These are phyloP conservation scores for Dipodomys spectabilis DNA, from an alignment of 2,113 vertebrate genomes.

Conservation along the genomic window DNA sequence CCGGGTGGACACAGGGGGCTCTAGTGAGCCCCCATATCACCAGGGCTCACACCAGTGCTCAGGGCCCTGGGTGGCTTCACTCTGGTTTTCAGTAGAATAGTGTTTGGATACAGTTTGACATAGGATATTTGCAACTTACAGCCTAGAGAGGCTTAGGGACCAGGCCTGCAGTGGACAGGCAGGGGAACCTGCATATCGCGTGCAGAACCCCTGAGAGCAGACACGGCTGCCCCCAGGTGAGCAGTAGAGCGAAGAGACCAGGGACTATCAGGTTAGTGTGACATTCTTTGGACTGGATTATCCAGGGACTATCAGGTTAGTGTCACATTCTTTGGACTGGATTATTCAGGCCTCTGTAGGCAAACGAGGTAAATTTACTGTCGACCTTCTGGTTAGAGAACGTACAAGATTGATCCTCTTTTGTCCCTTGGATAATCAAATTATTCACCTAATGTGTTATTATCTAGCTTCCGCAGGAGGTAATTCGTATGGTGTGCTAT, in stretches of 20 bases:
- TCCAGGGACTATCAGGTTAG: no score
- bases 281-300: no score
- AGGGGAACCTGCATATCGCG: rapidly evolving
- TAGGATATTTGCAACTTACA: background rate
- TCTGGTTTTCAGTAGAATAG: background rate
- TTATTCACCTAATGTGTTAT: background rate
- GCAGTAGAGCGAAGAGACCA: background rate
- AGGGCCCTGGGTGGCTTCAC: background rate
- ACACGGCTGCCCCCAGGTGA: background rate
- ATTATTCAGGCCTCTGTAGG: background rate
- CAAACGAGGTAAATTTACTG: background rate
- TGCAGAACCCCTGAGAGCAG: background rate
- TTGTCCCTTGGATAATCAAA: background rate
- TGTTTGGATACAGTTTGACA: no score
- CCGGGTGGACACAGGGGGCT: no score
- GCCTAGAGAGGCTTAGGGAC: background rate
- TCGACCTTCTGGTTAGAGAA: background rate
- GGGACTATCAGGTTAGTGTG: background rate
- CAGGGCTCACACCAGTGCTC: no score
- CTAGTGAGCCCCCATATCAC: background rate
- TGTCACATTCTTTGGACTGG: background rate
- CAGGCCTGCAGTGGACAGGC: rapidly evolving
- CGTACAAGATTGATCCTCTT: background rate
- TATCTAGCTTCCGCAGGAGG: background rate
- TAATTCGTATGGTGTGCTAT: background rate